Conservation (phyloP, 53 echinoderm and acorn worm genomes). For the Zoroaster sp. region DNA sequence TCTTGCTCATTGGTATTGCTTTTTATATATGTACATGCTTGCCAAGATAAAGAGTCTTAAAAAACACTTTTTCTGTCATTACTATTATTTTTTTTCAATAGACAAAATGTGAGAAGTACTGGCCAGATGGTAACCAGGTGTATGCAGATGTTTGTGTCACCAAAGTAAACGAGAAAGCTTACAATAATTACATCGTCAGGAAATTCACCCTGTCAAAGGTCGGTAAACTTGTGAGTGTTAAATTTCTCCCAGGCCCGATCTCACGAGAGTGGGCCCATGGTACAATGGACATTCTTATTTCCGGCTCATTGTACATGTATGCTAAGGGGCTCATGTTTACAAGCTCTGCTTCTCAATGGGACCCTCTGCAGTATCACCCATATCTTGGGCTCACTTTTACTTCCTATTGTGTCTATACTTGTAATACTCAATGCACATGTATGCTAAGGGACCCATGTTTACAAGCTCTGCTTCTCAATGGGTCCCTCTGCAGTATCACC, state of each 20-base stretch:
- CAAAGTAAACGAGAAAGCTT: neutral
- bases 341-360: neutral
- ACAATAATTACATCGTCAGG: neutral
- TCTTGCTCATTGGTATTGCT: neutral
- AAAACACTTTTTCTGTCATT: too few species aligned
- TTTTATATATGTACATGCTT: too few species aligned
- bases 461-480: too few species aligned
- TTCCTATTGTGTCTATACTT: too few species aligned
- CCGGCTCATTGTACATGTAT: too few species aligned
- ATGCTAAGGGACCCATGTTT: too few species aligned
- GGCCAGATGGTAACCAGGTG: neutral
- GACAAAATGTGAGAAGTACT: conserved; percentile 38
- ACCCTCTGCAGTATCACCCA: too few species aligned
- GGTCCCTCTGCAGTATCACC: too few species aligned
- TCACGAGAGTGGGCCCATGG: neutral
- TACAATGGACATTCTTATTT: too few species aligned
- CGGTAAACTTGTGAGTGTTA: neutral
- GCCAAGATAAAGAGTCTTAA: neutral
- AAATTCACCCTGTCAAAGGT: neutral
- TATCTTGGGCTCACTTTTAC: too few species aligned
- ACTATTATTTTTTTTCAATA: neutral
- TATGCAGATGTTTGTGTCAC: neutral
- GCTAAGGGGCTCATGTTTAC: neutral
- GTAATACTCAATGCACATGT: too few species aligned
- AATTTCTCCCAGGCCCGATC: neutral